Conservation (phyloP, 2,888 invertebrate species). For the Lamellibrachia columna region DNA sequence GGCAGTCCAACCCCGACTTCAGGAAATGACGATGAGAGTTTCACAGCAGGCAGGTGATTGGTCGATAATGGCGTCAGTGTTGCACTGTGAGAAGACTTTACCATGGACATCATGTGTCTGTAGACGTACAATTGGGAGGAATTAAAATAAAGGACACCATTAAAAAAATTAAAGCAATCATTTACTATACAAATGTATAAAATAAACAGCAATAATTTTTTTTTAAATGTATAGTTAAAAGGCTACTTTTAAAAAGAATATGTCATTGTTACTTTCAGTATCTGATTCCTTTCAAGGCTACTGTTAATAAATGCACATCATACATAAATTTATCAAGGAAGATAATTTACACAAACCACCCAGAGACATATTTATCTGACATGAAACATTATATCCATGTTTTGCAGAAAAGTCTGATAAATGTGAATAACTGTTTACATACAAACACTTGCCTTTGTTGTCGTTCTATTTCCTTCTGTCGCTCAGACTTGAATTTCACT, state of each 20-base stretch:
- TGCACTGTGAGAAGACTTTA: conserved; percentile 8
- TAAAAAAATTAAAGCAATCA: not conserved
- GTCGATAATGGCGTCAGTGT: not conserved
- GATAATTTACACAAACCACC: not conserved
- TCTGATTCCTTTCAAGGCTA: not conserved
- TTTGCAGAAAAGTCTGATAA: not conserved
- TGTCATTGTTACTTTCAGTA: not conserved
- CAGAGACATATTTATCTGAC: not conserved
- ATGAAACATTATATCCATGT: not conserved
- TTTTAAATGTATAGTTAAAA: no score
- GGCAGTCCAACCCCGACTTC: not conserved
- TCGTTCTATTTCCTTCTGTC: not conserved
- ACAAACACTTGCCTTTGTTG: not conserved
- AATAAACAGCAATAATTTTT: not conserved
- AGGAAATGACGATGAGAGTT: not conserved
- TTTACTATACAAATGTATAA: not conserved
- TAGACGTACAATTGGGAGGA: not conserved
- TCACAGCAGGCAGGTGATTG: not conserved
- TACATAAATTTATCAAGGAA: not conserved
- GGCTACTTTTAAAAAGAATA: not conserved
- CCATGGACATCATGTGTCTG: not conserved
- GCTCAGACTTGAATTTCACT: not conserved
- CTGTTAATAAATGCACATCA: not conserved
- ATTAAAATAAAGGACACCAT: not conserved
- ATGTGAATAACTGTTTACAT: not conserved